Base-by-base conservation (phyloP, 2,113 vertebrate species). In the Carollia perspicillata region DNA sequence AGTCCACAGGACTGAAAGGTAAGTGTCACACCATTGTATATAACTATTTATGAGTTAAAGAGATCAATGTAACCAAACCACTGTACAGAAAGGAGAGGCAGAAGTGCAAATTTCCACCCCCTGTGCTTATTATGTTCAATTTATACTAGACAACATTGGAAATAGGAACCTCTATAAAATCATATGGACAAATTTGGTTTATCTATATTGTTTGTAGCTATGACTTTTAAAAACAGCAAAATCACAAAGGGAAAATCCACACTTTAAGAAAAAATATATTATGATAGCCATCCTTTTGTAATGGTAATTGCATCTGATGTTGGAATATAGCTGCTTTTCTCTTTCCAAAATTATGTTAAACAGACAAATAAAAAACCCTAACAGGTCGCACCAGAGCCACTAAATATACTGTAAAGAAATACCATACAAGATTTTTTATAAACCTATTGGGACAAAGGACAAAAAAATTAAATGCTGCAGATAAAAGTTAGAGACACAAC, bases 381-480 rank as follows among this genome's bases (percentile, higher is more conserved):
- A 28, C 11, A 66, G 84, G 8, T 22, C 35, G 30, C 6, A 63
- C 13, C 8, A 85, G n/a, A 81, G 4, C 53, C 83, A 79, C 40
- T 93, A 91, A 91, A 89, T 42, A 91, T 89, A 80, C 60, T 40
- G 40, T 86, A 72, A 77, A 66, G 33, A 58, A n/a, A 77, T 71
- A 83, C 22, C 30, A 72, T 18, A 44, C 7, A 42, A 75, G 33
- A 93, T 28, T 60, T 60, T 60, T 60, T 30, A 89, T 93, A 93
- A 93, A 33, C 0, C 53, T 83, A 84, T 79, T 74, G 92, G 47
- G 94, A 96, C 12, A 90, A 69, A 55, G 6, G 26, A 35, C 10
- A 30, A 71, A 84, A 44, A 88, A 9, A 4, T 9, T 58, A 91
- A 93, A 49, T 22, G 4, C 10, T 72, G 2, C 14, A 60, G 22